phyloP scores from a whole-genome alignment of 2,888 invertebrate species.

The Nowickia ferox region DNA sequence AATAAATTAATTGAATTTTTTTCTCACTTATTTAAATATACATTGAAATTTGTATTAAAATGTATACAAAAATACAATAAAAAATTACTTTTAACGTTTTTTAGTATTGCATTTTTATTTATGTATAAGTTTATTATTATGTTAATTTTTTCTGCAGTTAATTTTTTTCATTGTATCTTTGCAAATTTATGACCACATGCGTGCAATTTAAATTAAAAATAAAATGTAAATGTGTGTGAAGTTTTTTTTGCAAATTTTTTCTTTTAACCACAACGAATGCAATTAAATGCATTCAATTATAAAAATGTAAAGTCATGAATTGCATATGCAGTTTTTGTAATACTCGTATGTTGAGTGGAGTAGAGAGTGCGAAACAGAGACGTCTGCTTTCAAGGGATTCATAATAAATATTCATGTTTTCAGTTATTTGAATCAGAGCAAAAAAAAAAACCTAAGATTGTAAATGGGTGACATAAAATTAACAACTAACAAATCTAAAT shows the following conservation, averaged over 20 bases:
- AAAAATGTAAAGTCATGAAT: slow-evolving; percentile 53
- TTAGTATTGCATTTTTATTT: slow-evolving; percentile 45
- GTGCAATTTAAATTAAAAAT: slow-evolving; percentile 65
- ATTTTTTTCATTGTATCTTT: slow-evolving; percentile 45
- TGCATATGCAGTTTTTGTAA: slow-evolving; percentile 21
- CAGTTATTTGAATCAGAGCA: too few relatives aligned
- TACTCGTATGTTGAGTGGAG: neutral
- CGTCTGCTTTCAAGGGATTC: neutral
- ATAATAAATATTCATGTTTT: too few relatives aligned
- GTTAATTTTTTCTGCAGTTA: slow-evolving; percentile 51
- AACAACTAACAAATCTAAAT: too few relatives aligned
- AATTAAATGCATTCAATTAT: slow-evolving; percentile 67
- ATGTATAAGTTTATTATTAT: slow-evolving; percentile 52
- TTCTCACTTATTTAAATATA: neutral
- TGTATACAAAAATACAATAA: slow-evolving; percentile 30
- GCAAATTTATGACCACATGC: slow-evolving; percentile 66
- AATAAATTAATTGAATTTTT: too few relatives aligned
- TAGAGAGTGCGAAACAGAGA: neutral
- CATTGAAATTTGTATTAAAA: slow-evolving; percentile 22
- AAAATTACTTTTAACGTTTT: slow-evolving; percentile 20
- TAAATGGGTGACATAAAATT: too few relatives aligned
- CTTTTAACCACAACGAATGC: slow-evolving; percentile 55
- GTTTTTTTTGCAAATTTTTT: slow-evolving; percentile 31
- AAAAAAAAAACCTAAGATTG: too few relatives aligned
- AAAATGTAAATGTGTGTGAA: slow-evolving; percentile 39